Base-by-base conservation (phyloP, 2,797 vertebrate species). In the Urocyon cinereoargenteus region DNA sequence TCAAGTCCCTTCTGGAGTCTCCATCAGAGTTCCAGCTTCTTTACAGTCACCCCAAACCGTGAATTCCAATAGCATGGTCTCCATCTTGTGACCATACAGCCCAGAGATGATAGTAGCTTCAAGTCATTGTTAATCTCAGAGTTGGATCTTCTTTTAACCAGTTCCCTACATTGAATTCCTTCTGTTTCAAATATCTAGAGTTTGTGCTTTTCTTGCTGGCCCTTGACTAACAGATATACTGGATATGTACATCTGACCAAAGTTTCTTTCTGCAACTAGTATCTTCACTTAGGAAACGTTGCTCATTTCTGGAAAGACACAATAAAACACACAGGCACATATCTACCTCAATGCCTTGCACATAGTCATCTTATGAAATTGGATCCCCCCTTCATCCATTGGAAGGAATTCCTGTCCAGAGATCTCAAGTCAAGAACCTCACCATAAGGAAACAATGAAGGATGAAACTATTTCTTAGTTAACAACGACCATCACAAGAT, bases 121-220 rank as follows among this genome's bases (percentile, higher is more conserved):
- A 31, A 40, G 6, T 31, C 77, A 51, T 6, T 84, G 15, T 45
- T n/a, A 34, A 53, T 61, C 68, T 79, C 82, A 55, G 24, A 86
- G 49, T 6, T 61, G 55, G 15, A 6, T 34, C 16, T 78, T n/a
- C 49, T 28, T 61, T 19, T 24, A 61, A 72, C 51, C 10, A 84
- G 16, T 28, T 66, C 36, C 78, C 70, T 86, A 79, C 0, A 10
- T 62, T 64, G 86, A 91, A 87, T 40, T 40, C 14, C 26, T 93
- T 94, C 78, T 14, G 19, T 79, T 62, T 75, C 57, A 97, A 92
- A 84, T 49, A 91, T 13, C 8, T 62, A 28, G 49, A 93, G 40
- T 86, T 83, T 61, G 8, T 57, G 4, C 55, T 73, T 85, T 89
- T 26, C 87, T 62, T 75, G 3, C 66, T 87, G 81, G 40, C 53